Evolutionary conservation across 2,888 invertebrate genomes (phyloP), one percentile per base, ranked within the genome.

Genomic region (Caenorhabditis drosophilae): DNA sequence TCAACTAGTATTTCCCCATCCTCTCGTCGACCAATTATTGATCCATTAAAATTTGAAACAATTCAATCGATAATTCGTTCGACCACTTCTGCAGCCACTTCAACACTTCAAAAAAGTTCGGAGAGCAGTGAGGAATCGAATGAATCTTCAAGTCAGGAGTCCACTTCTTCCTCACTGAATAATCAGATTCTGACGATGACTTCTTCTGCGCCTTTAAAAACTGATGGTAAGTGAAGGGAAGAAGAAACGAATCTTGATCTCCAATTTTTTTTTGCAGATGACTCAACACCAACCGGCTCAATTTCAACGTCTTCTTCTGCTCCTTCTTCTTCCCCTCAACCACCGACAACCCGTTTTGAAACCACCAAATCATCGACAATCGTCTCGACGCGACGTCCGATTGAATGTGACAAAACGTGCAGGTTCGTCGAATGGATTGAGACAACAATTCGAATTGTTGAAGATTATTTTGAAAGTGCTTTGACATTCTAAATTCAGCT

Each of bases 391-490:
- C n/a, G n/a, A n/a, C n/a, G n/a, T n/a, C n/a, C n/a, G n/a, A n/a
- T n/a, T n/a, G 35, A 64, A 42, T 64, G 64, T 45, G 47, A 46
- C 27, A 51, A 58, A 54, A 64, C 58, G 26, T 64, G 64, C 58
- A 64, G 64, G 64, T 64, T 64, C 64, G 64, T 64, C 50, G 47
- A 34, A 31, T 64, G 64, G 64, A 64, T 64, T 31, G 38, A 56
- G 55, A 47, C 46, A 27, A 55, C 58, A 36, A 55, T 58, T 51
- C 49, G 58, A 47, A 50, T 31, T 4, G 42, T 58, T 31, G 36
- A 51, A 26, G 44, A 51, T 22, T 62, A 56, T 62, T 62, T 62
- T 35, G 56, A 58, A 49, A 62, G 47, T 23, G 11, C 4, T 40
- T 42, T 45, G 22, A 23, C n/a, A n/a, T n/a, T n/a, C n/a, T n/a